Base-by-base conservation (phyloP, 2,113 vertebrate genomes). In the Axis porcinus region DNA sequence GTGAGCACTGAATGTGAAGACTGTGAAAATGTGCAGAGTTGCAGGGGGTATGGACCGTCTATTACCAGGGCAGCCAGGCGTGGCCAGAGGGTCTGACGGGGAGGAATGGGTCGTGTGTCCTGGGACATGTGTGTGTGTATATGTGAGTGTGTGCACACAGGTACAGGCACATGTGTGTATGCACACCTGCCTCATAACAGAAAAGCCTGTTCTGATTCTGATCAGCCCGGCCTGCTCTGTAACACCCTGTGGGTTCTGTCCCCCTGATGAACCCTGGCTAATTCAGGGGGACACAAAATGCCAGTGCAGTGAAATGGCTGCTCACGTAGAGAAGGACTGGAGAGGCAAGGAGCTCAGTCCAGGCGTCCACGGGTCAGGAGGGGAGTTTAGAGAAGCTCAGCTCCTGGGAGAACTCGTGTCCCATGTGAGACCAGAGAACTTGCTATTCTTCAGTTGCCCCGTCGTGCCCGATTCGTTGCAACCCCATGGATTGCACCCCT, bases 1-100 rank as follows among this genome's bases (percentile, higher is more conserved):
- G 60, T 86, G 70, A 91, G 92, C 79, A 91, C 90, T 96, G 94
- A 97, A 86, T 96, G 79, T 83, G 89, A 81, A 60, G 94, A 19
- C 89, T 84, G 89, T 14, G 97, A 96, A 93, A 97, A 64, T 7
- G 0, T 82, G 84, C 84, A 25, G 57, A 70, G 2, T 7, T 85
- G 55, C 11, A 60, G 93, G 91, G 91, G 57, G 85, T 33, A 50
- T 79, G 93, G 27, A 3, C 0, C 13, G 11, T 16, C n/a, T 8
- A 2, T 27, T 25, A 28, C 6, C 4, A 54, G 23, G 4, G n/a
- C 55, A 21, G 3, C 36, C 7, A 6, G 12, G 21, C 15, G 2
- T 1, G 33, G 85, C 28, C 8, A 1, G 43, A 11, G 19, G 3
- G 12, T 10, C 7, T 0, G 52, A 9, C 9, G 19, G 4, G 70